phyloP scores from a whole-genome alignment of 2,797 vertebrate species.

The Notoglanidium macrostoma region DNA sequence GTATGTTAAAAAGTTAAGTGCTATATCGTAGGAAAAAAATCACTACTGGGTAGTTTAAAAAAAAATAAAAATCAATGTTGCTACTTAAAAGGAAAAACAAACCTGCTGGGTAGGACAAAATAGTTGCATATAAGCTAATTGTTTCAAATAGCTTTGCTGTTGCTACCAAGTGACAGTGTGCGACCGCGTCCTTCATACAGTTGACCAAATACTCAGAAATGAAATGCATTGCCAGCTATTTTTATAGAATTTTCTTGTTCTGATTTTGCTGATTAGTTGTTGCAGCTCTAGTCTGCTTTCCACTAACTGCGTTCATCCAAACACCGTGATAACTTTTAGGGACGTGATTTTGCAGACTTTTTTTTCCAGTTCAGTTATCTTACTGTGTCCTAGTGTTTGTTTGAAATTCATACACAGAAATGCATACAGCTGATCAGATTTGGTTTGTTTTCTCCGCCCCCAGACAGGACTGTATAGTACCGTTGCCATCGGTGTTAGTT shows the following conservation, averaged over 20 bases:
- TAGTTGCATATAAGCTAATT: not conserved
- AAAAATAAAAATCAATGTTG: not conserved
- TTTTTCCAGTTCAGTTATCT: not conserved
- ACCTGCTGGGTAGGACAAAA: not conserved
- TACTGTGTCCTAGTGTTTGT: not conserved
- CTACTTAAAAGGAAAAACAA: not conserved
- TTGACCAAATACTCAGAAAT: not conserved
- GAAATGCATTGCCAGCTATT: not conserved
- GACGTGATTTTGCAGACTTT: not conserved
- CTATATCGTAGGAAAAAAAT: not conserved
- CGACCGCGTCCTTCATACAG: not conserved
- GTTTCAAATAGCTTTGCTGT: not conserved
- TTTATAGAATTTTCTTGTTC: not conserved
- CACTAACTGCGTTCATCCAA: not conserved
- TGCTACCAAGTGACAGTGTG: not conserved
- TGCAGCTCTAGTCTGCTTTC: not conserved
- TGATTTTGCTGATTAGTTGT: not conserved
- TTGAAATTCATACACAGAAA: not conserved
- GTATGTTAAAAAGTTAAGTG: not conserved
- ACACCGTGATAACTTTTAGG: not conserved
- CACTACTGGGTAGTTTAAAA: not conserved
- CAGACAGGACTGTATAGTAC: not conserved
- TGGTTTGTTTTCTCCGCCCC: not conserved
- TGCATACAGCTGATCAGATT: not conserved
- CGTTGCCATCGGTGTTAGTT: slow-evolving; percentile 39